Percentiles rank a stretch among this genome's conserved stretches.
Conservation (phyloP, 1,140 invertebrate genomes). For the Muscidifurax raptorellus region DNA sequence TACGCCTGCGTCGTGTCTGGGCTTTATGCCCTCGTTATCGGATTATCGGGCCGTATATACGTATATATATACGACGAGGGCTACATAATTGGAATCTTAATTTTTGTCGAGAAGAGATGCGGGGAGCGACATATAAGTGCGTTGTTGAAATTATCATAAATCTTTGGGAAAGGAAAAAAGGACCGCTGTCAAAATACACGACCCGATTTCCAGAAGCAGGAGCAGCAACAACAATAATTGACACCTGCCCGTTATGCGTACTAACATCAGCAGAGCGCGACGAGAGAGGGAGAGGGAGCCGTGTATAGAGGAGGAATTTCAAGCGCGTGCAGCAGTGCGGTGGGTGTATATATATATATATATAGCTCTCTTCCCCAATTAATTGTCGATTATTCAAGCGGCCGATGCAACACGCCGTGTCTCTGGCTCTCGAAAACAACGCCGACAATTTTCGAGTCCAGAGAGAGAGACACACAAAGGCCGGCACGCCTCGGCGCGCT, state of each 20-base stretch:
- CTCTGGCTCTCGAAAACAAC: constrained; percentile 7
- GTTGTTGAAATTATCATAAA: no score
- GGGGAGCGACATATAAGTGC: no score
- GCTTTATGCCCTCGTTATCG: no score
- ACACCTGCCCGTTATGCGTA: constrained; percentile 26
- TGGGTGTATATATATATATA: no score
- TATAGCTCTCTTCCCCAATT: constrained; percentile 9
- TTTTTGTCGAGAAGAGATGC: no score
- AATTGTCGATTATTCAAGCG: constrained; percentile 49
- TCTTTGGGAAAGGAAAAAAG: no score
- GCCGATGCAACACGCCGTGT: neutral
- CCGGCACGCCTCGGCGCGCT: neutral
- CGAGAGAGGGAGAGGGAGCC: neutral
- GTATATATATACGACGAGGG: no score
- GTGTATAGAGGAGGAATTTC: neutral
- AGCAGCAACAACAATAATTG: constrained; percentile 24
- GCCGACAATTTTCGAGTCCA: constrained; percentile 7
- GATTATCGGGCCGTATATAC: no score
- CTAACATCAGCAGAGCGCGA: neutral
- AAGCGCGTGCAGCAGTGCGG: neutral
- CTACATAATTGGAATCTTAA: no score
- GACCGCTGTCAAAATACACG: no score
- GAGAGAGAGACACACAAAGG: neutral
- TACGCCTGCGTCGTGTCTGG: no score
- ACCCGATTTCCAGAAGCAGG: no score